Conservation (phyloP, 2,113 vertebrate species). For the Triplophysa siluroides region DNA sequence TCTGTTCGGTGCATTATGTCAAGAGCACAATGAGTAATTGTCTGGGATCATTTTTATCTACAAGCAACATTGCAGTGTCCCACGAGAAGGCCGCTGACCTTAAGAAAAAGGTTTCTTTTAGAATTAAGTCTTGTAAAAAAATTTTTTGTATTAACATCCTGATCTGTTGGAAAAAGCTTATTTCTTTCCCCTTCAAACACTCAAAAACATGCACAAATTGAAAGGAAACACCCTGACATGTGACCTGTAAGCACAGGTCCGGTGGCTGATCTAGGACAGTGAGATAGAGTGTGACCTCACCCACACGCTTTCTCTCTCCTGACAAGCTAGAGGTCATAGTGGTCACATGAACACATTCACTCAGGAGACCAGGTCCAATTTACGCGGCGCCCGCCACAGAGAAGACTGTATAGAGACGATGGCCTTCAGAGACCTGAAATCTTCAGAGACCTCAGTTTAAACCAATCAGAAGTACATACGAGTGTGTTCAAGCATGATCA, state of each 20-base stretch:
- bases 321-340: slow-evolving; percentile 1
- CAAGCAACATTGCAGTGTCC: no score
- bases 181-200: no score
- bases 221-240: not conserved
- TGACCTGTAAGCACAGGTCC: slow-evolving; percentile 20
- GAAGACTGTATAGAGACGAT: not conserved
- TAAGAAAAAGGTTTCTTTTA: no score
- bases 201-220: no score
- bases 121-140: no score
- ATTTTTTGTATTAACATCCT: no score
- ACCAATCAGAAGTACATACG: not conserved
- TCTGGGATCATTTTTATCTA: not conserved
- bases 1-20: not conserved
- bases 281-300: slow-evolving; percentile 29
- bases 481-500: no score
- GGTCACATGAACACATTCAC: slow-evolving; percentile 12
- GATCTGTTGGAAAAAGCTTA: no score
- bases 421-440: not conserved
- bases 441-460: not conserved
- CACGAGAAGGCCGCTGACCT: not conserved
- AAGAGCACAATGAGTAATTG: not conserved
- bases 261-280: slow-evolving; percentile 35
- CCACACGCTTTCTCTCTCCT: slow-evolving; percentile 1
- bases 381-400: not conserved
- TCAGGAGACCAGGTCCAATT: not conserved